Evolutionary conservation across 2,888 invertebrate species (phyloP), one percentile per base, ranked within the genome.

Genomic region (Ametastegia equiseti): DNA sequence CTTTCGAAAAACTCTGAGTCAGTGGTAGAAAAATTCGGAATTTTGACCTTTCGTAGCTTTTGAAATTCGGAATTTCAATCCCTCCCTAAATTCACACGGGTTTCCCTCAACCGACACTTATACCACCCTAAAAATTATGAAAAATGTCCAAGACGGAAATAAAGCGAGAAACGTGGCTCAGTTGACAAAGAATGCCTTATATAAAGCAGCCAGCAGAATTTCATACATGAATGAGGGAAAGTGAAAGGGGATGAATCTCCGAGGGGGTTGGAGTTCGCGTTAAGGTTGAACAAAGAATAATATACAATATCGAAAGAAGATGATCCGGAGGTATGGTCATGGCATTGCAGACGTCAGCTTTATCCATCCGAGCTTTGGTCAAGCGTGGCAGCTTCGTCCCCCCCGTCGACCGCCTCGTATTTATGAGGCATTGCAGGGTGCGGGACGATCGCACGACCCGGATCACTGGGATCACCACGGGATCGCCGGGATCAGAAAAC

Each of bases 311-410:
- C 50, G 54, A 19, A 75, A 9, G n/a, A 54, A 75, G 54, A 75
- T 47, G 50, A 75, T 30, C 33, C 36, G 4, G 4, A 27, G 33
- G 69, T 45, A 33, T 36, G 11, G 69, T 39, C 27, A 39, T 39
- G 73, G 54, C 54, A 75, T 54, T 33, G 73, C 73, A 9, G 50
- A 75, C 54, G 73, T 75, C 73, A 75, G 73, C 73, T 75, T 54
- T 75, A 50, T 71, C 42, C 27, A 27, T 39, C 6, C 39, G 36
- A 54, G 73, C 73, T 75, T 54, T 75, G 73, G 73, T 54, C 50
- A 75, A 75, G 50, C 73, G 73, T 23, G 60, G 3, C 15, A 15
- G 27, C 13, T n/a, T 45, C 23, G 6, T 69, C 19, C 23, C 11
- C 11, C 45, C 33, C 50, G 15, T 15, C 19, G 19, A 9, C 50